Base-by-base conservation (phyloP, 2,888 invertebrate genomes). In the Ormyrus labotus region DNA sequence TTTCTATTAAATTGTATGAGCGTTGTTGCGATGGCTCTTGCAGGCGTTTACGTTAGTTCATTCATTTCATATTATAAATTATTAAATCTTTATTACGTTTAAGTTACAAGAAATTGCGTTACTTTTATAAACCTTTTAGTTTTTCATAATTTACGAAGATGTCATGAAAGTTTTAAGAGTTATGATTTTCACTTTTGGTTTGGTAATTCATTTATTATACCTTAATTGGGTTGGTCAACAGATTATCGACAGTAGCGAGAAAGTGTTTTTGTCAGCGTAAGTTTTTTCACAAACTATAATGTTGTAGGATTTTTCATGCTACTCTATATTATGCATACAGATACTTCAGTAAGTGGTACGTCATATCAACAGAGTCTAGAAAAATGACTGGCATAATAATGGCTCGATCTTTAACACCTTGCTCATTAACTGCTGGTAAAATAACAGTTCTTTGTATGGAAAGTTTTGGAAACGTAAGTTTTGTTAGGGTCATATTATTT, bases 401-500 rank as follows among this genome's bases (percentile, higher is more conserved):
- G 72, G 10, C 19, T 13, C 51, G 63, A 13, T 13, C 72, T 13
- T 8, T 53, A 7, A 5, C 9, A 45, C 72, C 63, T 72, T 53
- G 34, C 34, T 34, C 34, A 34, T 4, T 34, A 4, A 34, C 34
- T 34, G 34, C 34, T 34, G 34, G 34, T 34, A 34, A 34, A 34
- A 34, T 34, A 34, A 34, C 34, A 34, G 34, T 34, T 34, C 34
- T 34, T 34, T 63, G 51, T 9, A 72, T 72, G 53, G 45, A 72
- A 55, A 72, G 34, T 47, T 72, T 72, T 63, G 55, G 53, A 48
- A 64, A 19, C 6, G 63, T 72, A 72, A 72, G 63, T 48, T 64
- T 47, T 34, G 34, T 34, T 4, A 34, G 11, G 45, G 6, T 11
- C 5, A 45, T 6, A 45, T 34, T n/a, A 2, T 45, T 11, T 6